These are phyloP conservation scores for Drosophila nr. fundita DNA, from an alignment of 2,888 invertebrate genomes.

Conservation along the genomic window DNA sequence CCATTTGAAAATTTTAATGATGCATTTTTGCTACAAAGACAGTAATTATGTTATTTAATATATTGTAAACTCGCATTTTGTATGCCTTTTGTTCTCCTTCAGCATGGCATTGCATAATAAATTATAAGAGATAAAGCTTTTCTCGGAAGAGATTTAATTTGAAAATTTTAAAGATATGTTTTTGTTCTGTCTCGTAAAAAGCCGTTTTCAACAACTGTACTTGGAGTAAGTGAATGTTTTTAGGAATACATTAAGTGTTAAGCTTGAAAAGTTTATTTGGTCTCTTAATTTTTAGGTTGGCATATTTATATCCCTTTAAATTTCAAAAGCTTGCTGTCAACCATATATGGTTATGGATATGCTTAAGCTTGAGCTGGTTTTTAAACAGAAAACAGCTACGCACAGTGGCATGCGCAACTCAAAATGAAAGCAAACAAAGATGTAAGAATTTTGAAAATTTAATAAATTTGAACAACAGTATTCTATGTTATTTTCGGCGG, in stretches of 20 bases:
- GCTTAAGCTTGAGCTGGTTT: not conserved
- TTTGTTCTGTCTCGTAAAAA: not conserved
- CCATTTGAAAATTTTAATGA: not conserved
- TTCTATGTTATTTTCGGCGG: not conserved
- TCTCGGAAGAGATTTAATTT: not conserved
- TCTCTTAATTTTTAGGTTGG: not conserved
- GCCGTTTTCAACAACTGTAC: not conserved
- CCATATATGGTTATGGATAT: not conserved
- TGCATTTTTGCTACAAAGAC: not conserved
- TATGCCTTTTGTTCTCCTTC: not conserved
- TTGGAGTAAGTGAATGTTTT: not conserved
- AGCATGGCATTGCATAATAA: constrained; percentile 3
- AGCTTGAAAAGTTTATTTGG: not conserved
- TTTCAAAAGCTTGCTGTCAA: not conserved
- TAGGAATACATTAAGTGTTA: not conserved
- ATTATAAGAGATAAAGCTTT: not conserved
- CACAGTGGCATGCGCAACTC: not conserved
- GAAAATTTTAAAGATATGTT: not conserved
- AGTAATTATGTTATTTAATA: no score
- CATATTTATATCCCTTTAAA: not conserved
- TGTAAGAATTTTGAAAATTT: not conserved
- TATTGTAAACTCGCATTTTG: not conserved
- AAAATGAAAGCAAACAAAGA: not conserved
- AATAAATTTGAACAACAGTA: not conserved
- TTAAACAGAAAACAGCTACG: not conserved